Base-by-base conservation (phyloP, 2,113 vertebrate genomes). In the Pangasianodon gigas region DNA sequence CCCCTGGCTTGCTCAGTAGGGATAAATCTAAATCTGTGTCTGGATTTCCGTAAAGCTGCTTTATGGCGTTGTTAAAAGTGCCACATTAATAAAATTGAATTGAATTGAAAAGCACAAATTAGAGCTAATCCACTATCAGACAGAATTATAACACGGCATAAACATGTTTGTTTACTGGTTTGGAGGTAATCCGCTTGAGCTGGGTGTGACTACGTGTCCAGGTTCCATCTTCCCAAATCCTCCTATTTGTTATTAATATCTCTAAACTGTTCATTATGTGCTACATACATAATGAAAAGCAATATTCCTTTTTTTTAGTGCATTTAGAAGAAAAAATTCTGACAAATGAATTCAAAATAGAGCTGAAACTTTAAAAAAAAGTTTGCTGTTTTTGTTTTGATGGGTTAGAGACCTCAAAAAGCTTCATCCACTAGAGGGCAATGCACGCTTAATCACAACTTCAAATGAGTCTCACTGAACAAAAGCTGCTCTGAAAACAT, bases 371-470 rank as follows among this genome's bases (percentile, higher is more conserved):
- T 0, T 1, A n/a, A n/a, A n/a, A n/a, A n/a, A n/a, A n/a, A n/a
- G n/a, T n/a, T n/a, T 44, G 37, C 7, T 24, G 74, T 75, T 44
- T 41, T 19, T 26, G 67, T 52, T 32, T 52, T 7, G n/a, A 11
- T 86, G 3, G 5, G 1, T 24, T 65, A 9, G 19, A n/a, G 19
- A 62, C 9, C 18, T 37, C 58, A 24, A 37, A 37, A 37, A 54
- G 67, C 69, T 58, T 82, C n/a, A 32, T 65, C 79, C 87, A 88
- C 87, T 88, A 88, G 87, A 44, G 79, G 79, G 56, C 87, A 44
- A 7, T 41, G 37, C 21, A 41, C n/a, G 6, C 29, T 65, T 21
- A 41, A n/a, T 7, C 21, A 60, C 32, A 19, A 41, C 13, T 56
- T 3, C 6, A 44, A 69, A 86, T 74, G 14, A 41, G 65, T 67